phyloP scores from a whole-genome alignment of 2,888 invertebrate genomes.

The Stenchaetothrips biformis region DNA sequence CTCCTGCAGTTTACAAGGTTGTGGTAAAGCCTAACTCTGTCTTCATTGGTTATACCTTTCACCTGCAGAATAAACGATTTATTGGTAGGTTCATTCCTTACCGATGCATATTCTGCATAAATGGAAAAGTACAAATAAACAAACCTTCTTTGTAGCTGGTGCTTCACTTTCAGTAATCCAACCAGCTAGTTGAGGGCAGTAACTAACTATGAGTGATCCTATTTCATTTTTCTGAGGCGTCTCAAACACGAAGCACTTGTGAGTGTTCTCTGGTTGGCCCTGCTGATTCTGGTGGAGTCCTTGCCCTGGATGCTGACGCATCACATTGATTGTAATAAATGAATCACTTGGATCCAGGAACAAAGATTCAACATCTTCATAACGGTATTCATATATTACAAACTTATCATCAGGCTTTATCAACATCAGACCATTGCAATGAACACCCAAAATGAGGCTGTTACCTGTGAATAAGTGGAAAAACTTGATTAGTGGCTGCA shows the following conservation, averaged over 20 bases:
- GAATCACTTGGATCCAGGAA: slow-evolving; percentile 87
- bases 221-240: slow-evolving; percentile 86
- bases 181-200: slow-evolving; percentile 77
- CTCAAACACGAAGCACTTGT: slow-evolving; percentile 90
- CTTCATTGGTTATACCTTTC: slow-evolving; percentile 76
- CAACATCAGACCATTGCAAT: slow-evolving; percentile 83
- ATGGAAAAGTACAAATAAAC: slow-evolving; percentile 22
- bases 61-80: slow-evolving; percentile 42
- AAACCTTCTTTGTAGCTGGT: slow-evolving; percentile 43
- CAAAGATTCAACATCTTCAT: slow-evolving; percentile 84
- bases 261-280: slow-evolving; percentile 48
- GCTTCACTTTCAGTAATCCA: slow-evolving; percentile 73
- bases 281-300: slow-evolving; percentile 56
- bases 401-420: slow-evolving; percentile 89
- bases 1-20: slow-evolving; percentile 79
- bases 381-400: slow-evolving; percentile 84
- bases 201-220: slow-evolving; percentile 85
- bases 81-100: background rate
- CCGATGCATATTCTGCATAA: background rate
- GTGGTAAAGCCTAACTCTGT: slow-evolving; percentile 79
- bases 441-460: slow-evolving; percentile 71
- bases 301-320: slow-evolving; percentile 50
- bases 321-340: slow-evolving; percentile 83
- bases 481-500: background rate
- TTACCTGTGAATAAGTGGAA: slow-evolving; percentile 43